Evolutionary conservation across 2,888 invertebrate species (phyloP), one percentile per base, ranked within the genome.

Genomic region (Drosophila kanekoi): DNA sequence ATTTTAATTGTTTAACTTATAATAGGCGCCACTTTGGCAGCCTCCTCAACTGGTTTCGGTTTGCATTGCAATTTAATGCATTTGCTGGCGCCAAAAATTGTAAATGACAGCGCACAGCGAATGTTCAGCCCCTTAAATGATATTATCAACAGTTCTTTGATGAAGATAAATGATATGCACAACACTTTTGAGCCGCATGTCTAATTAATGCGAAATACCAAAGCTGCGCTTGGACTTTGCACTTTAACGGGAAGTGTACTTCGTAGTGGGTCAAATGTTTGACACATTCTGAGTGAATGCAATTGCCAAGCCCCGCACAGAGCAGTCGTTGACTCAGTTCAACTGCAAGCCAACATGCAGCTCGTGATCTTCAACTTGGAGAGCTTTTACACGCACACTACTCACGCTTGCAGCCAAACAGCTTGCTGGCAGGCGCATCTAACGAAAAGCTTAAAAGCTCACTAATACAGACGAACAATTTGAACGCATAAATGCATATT

Each of bases 1-100:
- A 84, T 87, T 87, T 75, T 75, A 81, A 84, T 84, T 84, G 87
- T 75, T 81, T 77, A 84, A 84, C 79, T 84, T 65, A 68, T 71
- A 75, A 79, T 79, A 84, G 83, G 87, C 83, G 83, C 87, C 83
- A 81, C 69, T 65, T 28, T 54, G 59, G 16, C 44, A 62, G 52
- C 20, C 44, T 41, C 28, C 49, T 16, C n/a, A 58, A 23, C 53
- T 58, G 37, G 10, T 52, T 56, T 54, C 51, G 49, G 54, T 58
- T 61, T 61, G 61, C 69, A 58, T 59, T 74, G 79, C 71, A 69
- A 49, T 74, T 81, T 79, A 77, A 84, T 87, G 87, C 81, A 87
- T 84, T 83, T 77, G 79, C 43, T 83, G 83, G 83, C 83, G 83
- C 83, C 83, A 72, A 86, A 82, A 79, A 63, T 69, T 38, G 16